A percentile compares a stretch with the other conserved stretches of the same genome.
Evolutionary conservation across 2,797 vertebrate genomes (phyloP).

Genomic region (Phataginus tetradactyla): DNA sequence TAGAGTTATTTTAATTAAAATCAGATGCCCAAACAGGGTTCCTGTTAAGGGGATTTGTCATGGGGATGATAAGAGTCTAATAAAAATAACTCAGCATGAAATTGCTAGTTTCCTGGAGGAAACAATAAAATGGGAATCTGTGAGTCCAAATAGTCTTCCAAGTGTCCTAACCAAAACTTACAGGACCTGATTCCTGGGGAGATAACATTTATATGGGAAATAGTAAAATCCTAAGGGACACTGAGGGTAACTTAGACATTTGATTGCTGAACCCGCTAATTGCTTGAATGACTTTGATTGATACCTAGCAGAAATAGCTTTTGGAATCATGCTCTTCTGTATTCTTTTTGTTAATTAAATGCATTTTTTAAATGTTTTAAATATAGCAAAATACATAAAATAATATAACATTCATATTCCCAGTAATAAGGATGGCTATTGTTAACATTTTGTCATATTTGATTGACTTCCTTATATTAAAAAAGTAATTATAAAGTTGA

Average conservation of each 20-base stretch:
- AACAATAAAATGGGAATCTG: slow-evolving; percentile 79
- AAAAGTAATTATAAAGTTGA: neutral
- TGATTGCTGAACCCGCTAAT: slow-evolving; percentile 47
- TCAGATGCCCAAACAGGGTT: slow-evolving; percentile 63
- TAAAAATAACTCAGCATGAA: slow-evolving; percentile 79
- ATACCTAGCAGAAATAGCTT: neutral
- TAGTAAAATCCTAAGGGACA: slow-evolving; percentile 51
- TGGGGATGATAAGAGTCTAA: slow-evolving; percentile 72
- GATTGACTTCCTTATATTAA: neutral
- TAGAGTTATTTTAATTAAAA: slow-evolving; percentile 67
- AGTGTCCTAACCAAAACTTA: slow-evolving; percentile 67
- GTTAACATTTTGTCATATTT: slow-evolving; percentile 22
- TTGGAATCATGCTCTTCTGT: neutral
- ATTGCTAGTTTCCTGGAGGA: slow-evolving; percentile 76
- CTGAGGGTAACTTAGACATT: slow-evolving; percentile 42
- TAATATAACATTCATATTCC: neutral
- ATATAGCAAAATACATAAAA: neutral
- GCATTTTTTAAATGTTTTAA: slow-evolving; percentile 4
- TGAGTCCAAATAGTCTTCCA: slow-evolving; percentile 66
- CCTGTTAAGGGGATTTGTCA: slow-evolving; percentile 50
- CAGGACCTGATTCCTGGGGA: slow-evolving; percentile 75
- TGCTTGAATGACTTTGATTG: slow-evolving; percentile 6
- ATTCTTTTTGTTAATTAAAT: slow-evolving; percentile 36
- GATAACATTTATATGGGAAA: slow-evolving; percentile 73
- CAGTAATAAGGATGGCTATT: neutral